A percentile compares a stretch with the other conserved stretches of the same genome.
These are phyloP conservation scores for Melanerpes aurifrons DNA, from an alignment of 2,113 vertebrate genomes.

Conservation along the genomic window DNA sequence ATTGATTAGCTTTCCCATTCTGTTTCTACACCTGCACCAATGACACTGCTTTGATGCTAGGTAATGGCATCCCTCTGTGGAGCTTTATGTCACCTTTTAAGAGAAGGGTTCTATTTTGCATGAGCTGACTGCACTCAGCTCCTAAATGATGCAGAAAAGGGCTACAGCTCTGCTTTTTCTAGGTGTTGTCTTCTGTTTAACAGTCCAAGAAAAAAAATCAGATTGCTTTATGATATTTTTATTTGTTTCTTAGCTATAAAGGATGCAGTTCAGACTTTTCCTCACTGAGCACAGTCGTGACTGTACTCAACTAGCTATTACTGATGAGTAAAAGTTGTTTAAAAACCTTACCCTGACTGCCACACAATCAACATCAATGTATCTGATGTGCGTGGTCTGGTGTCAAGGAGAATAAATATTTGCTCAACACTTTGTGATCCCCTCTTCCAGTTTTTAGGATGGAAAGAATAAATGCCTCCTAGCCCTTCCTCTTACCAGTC, in stretches of 20 bases:
- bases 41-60: not conserved
- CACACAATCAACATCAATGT: not conserved
- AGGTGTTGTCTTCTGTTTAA: not conserved
- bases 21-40: not conserved
- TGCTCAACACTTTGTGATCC: not conserved
- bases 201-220: not conserved
- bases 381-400: not conserved
- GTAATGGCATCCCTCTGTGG: not conserved
- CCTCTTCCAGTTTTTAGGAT: not conserved
- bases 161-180: not conserved
- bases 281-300: not conserved
- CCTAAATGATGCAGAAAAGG: not conserved
- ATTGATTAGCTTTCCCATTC: not conserved
- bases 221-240: not conserved
- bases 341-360: not conserved
- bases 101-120: not conserved
- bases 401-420: not conserved
- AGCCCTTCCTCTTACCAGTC: not conserved
- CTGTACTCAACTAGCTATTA: not conserved
- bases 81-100: not conserved
- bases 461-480: not conserved
- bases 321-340: not conserved
- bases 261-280: not conserved
- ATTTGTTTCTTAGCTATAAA: not conserved
- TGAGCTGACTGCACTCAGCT: not conserved